Evolutionary conservation across 2,113 vertebrate species (phyloP).

Genomic region (Neodontobutis hainanensis): DNA sequence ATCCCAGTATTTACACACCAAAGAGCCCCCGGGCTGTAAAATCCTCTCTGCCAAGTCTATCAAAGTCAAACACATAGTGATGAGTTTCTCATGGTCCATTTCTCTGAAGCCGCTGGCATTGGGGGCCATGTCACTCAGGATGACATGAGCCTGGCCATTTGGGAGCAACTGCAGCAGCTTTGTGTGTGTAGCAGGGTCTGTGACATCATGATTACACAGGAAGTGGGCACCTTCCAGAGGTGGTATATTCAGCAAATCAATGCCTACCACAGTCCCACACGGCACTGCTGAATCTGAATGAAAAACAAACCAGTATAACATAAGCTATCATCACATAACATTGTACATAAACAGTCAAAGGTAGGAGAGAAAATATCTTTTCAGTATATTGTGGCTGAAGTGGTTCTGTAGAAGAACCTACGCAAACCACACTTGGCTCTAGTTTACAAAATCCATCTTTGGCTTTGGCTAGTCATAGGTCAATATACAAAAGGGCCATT

Average conservation of each 20-base stretch:
- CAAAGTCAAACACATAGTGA: slow-evolving; percentile 82
- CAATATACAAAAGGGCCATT: not conserved
- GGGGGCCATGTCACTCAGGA: slow-evolving; percentile 95
- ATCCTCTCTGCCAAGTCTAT: slow-evolving; percentile 79
- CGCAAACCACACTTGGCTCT: not conserved
- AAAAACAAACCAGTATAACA: slow-evolving; percentile 1
- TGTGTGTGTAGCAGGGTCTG: slow-evolving; percentile 70
- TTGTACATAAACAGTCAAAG: too few relatives aligned
- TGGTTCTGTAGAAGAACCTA: slow-evolving; percentile 4
- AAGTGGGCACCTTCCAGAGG: slow-evolving; percentile 89
- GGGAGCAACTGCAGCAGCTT: slow-evolving; percentile 84
- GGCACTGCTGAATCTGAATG: slow-evolving; percentile 78
- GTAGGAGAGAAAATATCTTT: not conserved
- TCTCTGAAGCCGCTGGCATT: slow-evolving; percentile 89
- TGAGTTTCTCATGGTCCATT: slow-evolving; percentile 88
- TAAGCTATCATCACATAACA: too few relatives aligned
- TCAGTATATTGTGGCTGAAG: not conserved
- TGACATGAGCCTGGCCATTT: slow-evolving; percentile 79
- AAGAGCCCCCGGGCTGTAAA: slow-evolving; percentile 78
- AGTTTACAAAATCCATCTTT: not conserved
- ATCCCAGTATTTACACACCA: slow-evolving; percentile 95
- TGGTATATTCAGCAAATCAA: slow-evolving; percentile 85
- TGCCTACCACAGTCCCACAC: slow-evolving; percentile 85
- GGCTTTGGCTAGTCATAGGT: not conserved
- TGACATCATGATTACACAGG: slow-evolving; percentile 81